These are phyloP conservation scores for Lordiphosa andalusiaca DNA, from an alignment of 2,888 invertebrate genomes.

Conservation along the genomic window DNA sequence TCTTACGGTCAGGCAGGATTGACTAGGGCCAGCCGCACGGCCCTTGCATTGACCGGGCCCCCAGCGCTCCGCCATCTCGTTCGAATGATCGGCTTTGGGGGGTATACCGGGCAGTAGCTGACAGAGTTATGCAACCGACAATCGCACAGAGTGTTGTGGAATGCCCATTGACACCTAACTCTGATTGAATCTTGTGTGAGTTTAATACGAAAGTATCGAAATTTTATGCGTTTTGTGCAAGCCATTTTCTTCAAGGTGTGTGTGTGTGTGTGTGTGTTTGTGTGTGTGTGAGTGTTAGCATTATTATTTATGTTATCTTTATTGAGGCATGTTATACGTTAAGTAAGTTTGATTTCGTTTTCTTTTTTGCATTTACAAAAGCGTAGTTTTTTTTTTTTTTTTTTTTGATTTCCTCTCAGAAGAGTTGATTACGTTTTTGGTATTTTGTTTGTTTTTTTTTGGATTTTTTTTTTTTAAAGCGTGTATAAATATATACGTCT, in stretches of 20 bases:
- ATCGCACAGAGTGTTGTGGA: conserved; percentile 68
- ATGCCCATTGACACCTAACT: conserved; percentile 76
- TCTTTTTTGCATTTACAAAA: conserved; percentile 61
- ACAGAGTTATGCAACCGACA: conserved; percentile 79
- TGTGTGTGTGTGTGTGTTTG: conserved; percentile 33
- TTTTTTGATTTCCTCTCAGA: conserved; percentile 20
- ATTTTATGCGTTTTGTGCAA: conserved; percentile 34
- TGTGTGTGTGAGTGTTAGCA: conserved; percentile 44
- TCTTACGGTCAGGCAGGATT: conserved; percentile 43
- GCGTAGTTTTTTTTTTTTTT: conserved; percentile 47
- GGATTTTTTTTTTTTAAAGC: conserved; percentile 43
- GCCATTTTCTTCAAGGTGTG: conserved; percentile 26
- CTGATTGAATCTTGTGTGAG: conserved; percentile 73
- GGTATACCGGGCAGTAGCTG: conserved; percentile 74
- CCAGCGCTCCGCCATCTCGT: conserved; percentile 11
- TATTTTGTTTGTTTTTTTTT: conserved; percentile 5
- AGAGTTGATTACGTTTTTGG: conserved; percentile 26
- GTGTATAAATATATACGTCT: conserved; percentile 79
- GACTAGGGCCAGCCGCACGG: no score
- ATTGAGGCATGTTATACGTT: conserved; percentile 27
- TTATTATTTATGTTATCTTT: conserved; percentile 37
- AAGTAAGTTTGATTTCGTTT: conserved; percentile 22
- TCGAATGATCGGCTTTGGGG: conserved; percentile 19
- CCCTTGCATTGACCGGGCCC: conserved; percentile 53
- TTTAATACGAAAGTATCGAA: conserved; percentile 40